These are phyloP conservation scores for Anomalospiza imberbis DNA, from an alignment of 2,797 vertebrate genomes.

Conservation along the genomic window DNA sequence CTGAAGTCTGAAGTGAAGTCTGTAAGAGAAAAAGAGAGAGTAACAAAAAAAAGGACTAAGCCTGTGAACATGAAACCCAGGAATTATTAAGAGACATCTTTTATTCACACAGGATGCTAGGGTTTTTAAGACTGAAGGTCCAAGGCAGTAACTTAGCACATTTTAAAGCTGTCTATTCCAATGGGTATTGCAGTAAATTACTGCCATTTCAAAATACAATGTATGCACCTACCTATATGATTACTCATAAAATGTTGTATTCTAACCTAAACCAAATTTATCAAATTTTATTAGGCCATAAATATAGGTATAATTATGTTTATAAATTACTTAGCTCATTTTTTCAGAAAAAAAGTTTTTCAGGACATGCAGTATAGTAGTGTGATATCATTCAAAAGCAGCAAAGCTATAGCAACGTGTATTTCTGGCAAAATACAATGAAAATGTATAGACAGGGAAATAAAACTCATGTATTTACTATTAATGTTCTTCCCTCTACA, in stretches of 20 bases:
- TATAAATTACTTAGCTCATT: neutral
- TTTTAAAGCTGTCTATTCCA: neutral
- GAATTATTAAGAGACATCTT: neutral
- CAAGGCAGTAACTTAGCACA: neutral
- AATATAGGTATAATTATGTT: neutral
- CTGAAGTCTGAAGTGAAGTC: neutral
- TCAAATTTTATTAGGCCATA: neutral
- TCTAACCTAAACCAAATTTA: neutral
- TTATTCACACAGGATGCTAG: neutral
- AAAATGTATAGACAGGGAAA: neutral
- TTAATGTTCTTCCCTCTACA: neutral
- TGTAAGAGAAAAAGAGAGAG: neutral
- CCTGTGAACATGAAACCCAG: neutral
- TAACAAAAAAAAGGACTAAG: neutral
- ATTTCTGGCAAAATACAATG: neutral
- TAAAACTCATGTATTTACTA: neutral
- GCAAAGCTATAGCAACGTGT: neutral
- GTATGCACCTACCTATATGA: neutral
- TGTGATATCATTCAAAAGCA: neutral
- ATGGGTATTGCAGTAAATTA: neutral
- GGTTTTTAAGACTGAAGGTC: neutral
- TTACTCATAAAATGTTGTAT: neutral
- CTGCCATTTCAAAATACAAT: neutral
- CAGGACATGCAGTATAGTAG: neutral
- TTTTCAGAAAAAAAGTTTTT: neutral